Evolutionary conservation across 1,140 invertebrate genomes (phyloP), one percentile per base, ranked within the genome.

Genomic region (Lycorma delicatula): DNA sequence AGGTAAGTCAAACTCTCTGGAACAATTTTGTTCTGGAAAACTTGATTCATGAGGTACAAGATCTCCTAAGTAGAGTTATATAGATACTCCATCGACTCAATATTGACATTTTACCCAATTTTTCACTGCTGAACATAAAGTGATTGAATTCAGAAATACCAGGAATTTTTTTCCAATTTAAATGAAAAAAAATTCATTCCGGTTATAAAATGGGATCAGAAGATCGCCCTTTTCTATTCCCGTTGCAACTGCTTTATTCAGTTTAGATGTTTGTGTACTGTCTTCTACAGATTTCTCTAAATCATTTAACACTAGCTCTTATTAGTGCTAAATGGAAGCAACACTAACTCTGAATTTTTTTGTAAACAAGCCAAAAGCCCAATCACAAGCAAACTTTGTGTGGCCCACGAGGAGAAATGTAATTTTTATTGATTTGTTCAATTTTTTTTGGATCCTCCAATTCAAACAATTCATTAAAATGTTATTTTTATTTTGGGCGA

Each of bases 401-500:
- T 41, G 36, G n/a, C 36, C 36, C 20, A 41, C 36, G n/a, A 20
- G 36, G 5, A 41, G 11, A 41, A 41, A 41, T n/a, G 36, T 16
- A 41, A 41, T 41, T 4, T 41, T 13, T 16, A 41, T 41, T 41
- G 36, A 4, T 3, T 41, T 3, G 20, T 41, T 41, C 3, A 41
- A 12, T n/a, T 41, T 41, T 20, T 41, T 41, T 41, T 41, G 36
- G n/a, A 41, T 12, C 36, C 36, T 41, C 36, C 36, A 41, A 41
- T 41, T 41, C 2, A 41, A 20, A 41, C 20, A 41, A 41, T n/a
- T n/a, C 36, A 41, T 41, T 5, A 56, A 28, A 60, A 47, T 60
- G 41, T n/a, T 60, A n/a, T n/a, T n/a, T n/a, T n/a, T n/a, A n/a
- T n/a, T n/a, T n/a, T n/a, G n/a, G n/a, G n/a, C n/a, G n/a, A n/a